A percentile compares a stretch with the other conserved stretches of the same genome.
Evolutionary conservation across 2,888 invertebrate species (phyloP).

Genomic region (Tenodera sinensis): DNA sequence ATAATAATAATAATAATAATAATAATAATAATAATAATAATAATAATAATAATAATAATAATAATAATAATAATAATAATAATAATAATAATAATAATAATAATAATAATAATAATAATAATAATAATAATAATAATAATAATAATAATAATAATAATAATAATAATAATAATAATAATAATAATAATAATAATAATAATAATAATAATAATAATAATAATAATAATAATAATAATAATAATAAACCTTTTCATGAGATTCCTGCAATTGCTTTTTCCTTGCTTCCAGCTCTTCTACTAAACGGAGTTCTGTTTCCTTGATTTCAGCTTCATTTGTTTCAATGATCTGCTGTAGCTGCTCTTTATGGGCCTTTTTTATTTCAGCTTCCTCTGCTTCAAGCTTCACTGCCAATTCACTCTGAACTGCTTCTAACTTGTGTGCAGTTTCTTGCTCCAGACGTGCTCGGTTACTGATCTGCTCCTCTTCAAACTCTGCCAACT

Average conservation of each 20-base stretch:
- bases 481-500: slow-evolving; percentile 46
- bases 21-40: no score
- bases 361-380: neutral
- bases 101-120: no score
- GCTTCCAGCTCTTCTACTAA: slow-evolving; percentile 25
- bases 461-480: slow-evolving; percentile 43
- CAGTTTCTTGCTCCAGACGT: neutral
- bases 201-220: neutral
- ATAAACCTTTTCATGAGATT: slow-evolving; percentile 14
- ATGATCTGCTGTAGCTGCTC: neutral
- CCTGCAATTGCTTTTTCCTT: slow-evolving; percentile 8
- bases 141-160: no score
- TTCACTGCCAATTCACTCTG: slow-evolving; percentile 35
- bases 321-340: neutral
- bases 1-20: no score
- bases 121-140: no score
- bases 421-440: slow-evolving; percentile 1
- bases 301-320: slow-evolving; percentile 25
- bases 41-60: no score
- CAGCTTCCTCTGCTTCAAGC: slow-evolving; percentile 38
- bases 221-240: neutral
- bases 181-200: no score
- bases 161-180: neutral
- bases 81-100: no score
- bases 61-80: no score